Base-by-base conservation (phyloP, 2,888 invertebrate species). In the Epinotia bilunana region DNA sequence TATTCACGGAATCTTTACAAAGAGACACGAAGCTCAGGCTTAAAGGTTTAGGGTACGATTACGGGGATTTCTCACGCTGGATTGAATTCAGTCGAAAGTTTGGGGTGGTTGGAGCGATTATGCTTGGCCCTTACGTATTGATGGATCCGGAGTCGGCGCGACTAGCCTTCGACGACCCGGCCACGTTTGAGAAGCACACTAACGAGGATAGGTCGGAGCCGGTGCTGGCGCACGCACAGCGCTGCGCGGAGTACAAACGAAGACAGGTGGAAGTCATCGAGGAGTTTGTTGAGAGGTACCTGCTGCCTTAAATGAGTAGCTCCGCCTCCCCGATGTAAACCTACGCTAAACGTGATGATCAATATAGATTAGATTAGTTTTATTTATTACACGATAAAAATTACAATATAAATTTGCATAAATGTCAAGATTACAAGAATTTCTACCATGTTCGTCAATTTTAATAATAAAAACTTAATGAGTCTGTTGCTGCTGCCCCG, bases 1-100 rank as follows among this genome's bases (percentile, higher is more conserved):
- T 81, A 0, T 92, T 91, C 76, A 77, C 73, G 0, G 79, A 84
- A 0, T 74, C 80, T 18, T 64, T 91, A 55, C 83, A 86, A 12
- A 81, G 81, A 0, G 74, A 72, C 0, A 84, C 90, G 2, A 86
- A 80, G 43, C 78, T 77, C 9, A 83, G 86, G 61, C 68, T 91
- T 61, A 79, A 80, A 58, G 57, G 68, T 43, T 74, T 77, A 53
- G 62, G 62, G 11, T 83, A 82, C 28, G 71, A 79, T 23, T 76
- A 70, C 18, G 73, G 77, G 20, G 65, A 76, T 4, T 81, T 81
- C 49, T 55, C 78, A 9, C 69, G 23, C 12, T 78, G 80, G 79
- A 79, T 82, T 18, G 81, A 80, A 63, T 74, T 55, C 58, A 80
- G 80, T 6, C 71, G 82, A n/a, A 76, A 72, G 74, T 83, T 82